Evolutionary conservation across 2,888 invertebrate species (phyloP), one percentile per base, ranked within the genome.

Genomic region (Hyppa rectilinea): DNA sequence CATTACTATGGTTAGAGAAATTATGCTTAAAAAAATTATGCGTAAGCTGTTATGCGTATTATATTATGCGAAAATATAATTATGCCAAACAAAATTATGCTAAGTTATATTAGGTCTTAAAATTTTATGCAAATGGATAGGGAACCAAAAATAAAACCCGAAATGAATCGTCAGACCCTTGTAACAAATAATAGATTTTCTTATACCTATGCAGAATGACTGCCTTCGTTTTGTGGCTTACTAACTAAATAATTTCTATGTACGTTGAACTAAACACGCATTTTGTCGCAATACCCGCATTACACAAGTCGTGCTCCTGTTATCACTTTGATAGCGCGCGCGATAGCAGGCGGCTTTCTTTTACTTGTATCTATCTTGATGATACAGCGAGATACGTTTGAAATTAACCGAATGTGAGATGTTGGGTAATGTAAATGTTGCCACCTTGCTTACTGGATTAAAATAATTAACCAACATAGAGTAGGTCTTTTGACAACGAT

Each of bases 321-420:
- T 80, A 77, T 77, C 75, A 68, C 1, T 20, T 29, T 55, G 75
- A 80, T 63, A 79, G 55, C 50, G 50, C 20, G 31, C 12, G 58
- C 56, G 77, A 77, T 77, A 77, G 56, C 43, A 23, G 17, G 60
- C 68, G 80, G 80, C 63, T 80, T 63, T 64, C 80, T 64, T 80
- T 49, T 1, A 26, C 34, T 29, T n/a, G 20, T 17, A 9, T 12
- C 4, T 75, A 66, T 71, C 71, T 65, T 66, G 75, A 71, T 75
- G 38, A 53, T 31, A 58, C 45, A 14, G 59, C 36, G 43, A 23
- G 68, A 52, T 45, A 58, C 31, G 55, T 72, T 75, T 71, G 53
- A 71, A 60, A 45, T 40, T 55, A 20, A 38, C 78, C 78, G 75
- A 55, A 50, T 47, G 26, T 40, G 31, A 40, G 45, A 31, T 17